These are phyloP conservation scores for Drosophila greeni DNA, from an alignment of 2,888 invertebrate genomes.

Conservation along the genomic window DNA sequence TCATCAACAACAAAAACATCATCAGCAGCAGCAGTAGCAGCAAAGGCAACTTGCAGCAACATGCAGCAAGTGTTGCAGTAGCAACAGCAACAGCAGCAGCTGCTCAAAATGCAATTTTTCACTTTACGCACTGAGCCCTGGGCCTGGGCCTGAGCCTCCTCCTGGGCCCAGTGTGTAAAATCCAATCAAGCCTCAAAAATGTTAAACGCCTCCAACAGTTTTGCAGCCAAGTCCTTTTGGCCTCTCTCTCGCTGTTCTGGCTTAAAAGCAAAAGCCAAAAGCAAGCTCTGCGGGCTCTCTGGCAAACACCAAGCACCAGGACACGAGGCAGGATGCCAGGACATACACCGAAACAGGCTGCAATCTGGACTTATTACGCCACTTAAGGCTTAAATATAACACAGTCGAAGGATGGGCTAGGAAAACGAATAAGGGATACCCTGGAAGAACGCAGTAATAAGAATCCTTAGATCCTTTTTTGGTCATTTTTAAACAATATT, in stretches of 20 bases:
- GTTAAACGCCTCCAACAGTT: conserved; percentile 63
- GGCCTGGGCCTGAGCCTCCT: conserved; percentile 12
- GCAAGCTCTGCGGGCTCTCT: conserved; percentile 62
- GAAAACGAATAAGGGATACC: not conserved
- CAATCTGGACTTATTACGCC: conserved; percentile 72
- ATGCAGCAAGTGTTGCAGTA: conserved; percentile 35
- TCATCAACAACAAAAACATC: conserved; percentile 70
- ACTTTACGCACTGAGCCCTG: conserved; percentile 48
- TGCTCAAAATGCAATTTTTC: conserved; percentile 74
- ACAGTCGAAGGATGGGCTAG: not conserved
- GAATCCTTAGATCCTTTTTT: not conserved
- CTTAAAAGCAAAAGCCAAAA: conserved; percentile 69
- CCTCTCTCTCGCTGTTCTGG: not conserved
- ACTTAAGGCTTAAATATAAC: conserved; percentile 67
- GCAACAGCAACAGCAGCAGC: conserved; percentile 48
- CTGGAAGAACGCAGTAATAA: not conserved
- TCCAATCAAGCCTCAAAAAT: conserved; percentile 75
- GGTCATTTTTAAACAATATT: not conserved
- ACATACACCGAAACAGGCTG: conserved; percentile 35
- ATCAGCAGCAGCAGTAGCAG: conserved; percentile 41
- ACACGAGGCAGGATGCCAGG: conserved; percentile 13
- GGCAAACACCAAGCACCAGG: conserved; percentile 39
- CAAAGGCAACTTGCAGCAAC: conserved; percentile 34
- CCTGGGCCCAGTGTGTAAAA: conserved; percentile 48
- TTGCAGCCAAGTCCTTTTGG: conserved; percentile 19